phyloP scores from a whole-genome alignment of 2,888 invertebrate species.

The Drosophila birchii region DNA sequence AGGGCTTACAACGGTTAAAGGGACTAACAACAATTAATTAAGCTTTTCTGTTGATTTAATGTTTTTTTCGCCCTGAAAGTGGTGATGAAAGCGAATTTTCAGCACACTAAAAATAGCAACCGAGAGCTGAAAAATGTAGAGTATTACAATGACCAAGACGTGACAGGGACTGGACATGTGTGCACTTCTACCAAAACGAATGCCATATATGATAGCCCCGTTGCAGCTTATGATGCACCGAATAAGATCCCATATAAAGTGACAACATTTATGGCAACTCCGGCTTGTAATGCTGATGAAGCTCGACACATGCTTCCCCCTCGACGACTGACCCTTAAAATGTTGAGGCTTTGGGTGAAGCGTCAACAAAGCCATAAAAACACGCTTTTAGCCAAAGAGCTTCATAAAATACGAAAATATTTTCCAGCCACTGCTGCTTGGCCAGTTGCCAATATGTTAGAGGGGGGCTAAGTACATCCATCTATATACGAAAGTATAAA shows the following conservation, averaged over 20 bases:
- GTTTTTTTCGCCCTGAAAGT: constrained; percentile 5
- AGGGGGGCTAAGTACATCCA: constrained; percentile 2
- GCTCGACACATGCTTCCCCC: constrained; percentile 21
- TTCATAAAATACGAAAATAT: constrained; percentile 53
- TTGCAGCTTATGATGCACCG: constrained; percentile 31
- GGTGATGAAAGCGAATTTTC: constrained; percentile 4
- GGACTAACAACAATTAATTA: constrained; percentile 46
- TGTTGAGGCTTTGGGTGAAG: constrained; percentile 40
- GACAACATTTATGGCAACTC: constrained; percentile 24
- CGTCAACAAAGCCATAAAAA: constrained; percentile 65
- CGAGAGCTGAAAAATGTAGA: background rate
- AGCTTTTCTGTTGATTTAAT: constrained; percentile 22
- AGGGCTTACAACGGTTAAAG: constrained; percentile 30
- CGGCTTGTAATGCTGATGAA: constrained; percentile 18
- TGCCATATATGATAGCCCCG: background rate
- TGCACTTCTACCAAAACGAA: background rate
- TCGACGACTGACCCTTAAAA: constrained; percentile 31
- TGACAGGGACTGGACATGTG: constrained; percentile 4
- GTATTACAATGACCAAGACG: constrained; percentile 1
- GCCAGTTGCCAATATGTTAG: constrained; percentile 65
- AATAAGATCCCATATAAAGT: constrained; percentile 32
- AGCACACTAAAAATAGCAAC: background rate
- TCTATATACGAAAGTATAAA: constrained; percentile 34
- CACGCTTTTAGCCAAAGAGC: constrained; percentile 42
- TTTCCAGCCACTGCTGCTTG: constrained; percentile 34